Evolutionary conservation across 1,140 invertebrate species (phyloP), one percentile per base, ranked within the genome.

Genomic region (Megalopta genalis): DNA sequence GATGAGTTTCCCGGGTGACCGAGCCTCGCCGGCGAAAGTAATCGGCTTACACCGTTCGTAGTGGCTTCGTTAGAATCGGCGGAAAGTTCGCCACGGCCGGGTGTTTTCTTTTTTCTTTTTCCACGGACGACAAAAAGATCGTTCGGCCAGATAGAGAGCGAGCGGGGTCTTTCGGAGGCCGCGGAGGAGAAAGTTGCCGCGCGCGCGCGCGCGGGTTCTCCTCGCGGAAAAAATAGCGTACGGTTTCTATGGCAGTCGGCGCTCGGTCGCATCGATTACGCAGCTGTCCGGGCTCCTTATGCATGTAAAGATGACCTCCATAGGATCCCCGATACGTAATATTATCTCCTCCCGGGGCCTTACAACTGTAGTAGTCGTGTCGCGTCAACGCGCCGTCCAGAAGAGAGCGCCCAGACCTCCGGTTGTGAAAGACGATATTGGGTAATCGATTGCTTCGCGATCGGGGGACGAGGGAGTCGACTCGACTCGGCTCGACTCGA

Each of bases 351-450:
- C n/a, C 25, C 25, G n/a, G 18, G 54, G 60, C 77, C 69, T 80
- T 69, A 84, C 67, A 46, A 85, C 70, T 74, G 65, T 57, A 54
- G 69, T 81, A 81, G 76, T 64, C 81, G 49, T 77, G 60, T 74
- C 57, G 79, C 80, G 80, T 85, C 83, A 82, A 86, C 74, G 74
- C n/a, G 81, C 80, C 68, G 49, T 67, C 27, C 64, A n/a, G 16
- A 54, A n/a, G 59, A 27, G 54, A 62, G 75, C 27, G 69, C 23
- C 68, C 18, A 64, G 76, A 79, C 16, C 60, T 49, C 79, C 71
- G 54, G 39, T 80, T 73, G 82, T 60, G 80, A 86, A 85, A 86
- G 72, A 74, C 60, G 83, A 85, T 85, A 85, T 86, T 85, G 70
- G 54, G 49, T 80, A 86, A 86, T 86, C 84, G 77, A 79, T 86